Base-by-base conservation (phyloP, 2,888 invertebrate genomes). In the Standfussiana lucernea region DNA sequence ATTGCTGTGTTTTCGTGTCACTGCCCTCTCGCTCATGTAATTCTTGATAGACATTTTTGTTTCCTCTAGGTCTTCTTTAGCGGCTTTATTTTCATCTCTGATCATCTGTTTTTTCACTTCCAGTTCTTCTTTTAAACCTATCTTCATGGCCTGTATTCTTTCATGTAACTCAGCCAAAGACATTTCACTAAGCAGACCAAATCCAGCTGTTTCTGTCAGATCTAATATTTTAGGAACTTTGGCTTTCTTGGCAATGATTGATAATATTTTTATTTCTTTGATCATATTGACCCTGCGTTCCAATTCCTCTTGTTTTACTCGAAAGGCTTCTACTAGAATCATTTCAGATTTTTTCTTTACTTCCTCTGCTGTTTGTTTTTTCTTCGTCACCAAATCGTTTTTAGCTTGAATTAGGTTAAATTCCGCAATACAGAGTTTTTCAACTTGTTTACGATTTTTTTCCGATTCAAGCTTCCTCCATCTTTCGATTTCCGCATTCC, bases 131-230 rank as follows among this genome's bases (percentile, higher is more conserved):
- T 96, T 92, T 79, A 97, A 91, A 32, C 94, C 93, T 47, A 97
- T 94, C 91, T 97, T 97, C 86, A 97, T 92, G 40, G 95, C 88
- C 72, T 87, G 90, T 53, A 97, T 89, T 72, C 97, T 93, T 90
- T 97, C 97, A 89, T 97, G 97, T 69, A 97, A 89, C 92, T 98
- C 97, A 13, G 97, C 97, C 68, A 97, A 95, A 1, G 97, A 97
- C 97, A 98, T 97, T 94, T 98, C 97, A 91, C 97, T 97, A 42
- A 97, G 88, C 21, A 97, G 93, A 1, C 97, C 97, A 28, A 97
- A 87, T 61, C 97, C 97, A 45, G 97, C 94, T 28, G 97, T 95
- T 92, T 97, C 97, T 1, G 97, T 97, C 1, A 97, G 95, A 91
- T 97, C 97, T 83, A 97, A 96, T 69, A 97, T 96, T 92, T 96